Evolutionary conservation across 2,113 vertebrate species (phyloP), one percentile per base, ranked within the genome.

Genomic region (Periophthalmus modestus): DNA sequence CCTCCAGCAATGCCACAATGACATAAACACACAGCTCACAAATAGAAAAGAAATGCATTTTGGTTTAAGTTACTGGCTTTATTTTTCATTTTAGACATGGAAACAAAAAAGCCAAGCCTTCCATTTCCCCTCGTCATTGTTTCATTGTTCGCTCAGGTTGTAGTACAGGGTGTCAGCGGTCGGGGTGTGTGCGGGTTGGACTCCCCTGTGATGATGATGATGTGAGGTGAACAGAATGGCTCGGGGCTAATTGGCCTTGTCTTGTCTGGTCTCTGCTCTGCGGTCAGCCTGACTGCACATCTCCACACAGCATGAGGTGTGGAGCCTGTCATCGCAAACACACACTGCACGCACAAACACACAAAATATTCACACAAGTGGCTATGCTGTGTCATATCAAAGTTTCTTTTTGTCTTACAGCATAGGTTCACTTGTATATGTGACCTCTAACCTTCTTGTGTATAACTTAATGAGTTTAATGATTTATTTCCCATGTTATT

Each of bases 211-310:
- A 81, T 67, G 80, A 68, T 84, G 79, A 90, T 87, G 79, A 90
- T 87, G 72, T 68, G 79, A 87, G 79, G 84, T 81, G 86, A 89
- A 76, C 68, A 85, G 73, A 74, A 79, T 82, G 71, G 81, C 85
- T 86, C 68, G 52, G 13, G 79, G 87, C 81, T 90, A 89, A 90
- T 78, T 87, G 86, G 77, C 73, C 54, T 46, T 43, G 58, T 48
- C 72, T 73, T 72, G 72, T 78, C 59, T 62, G 24, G 5, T 62
- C 59, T 62, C 14, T 62, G 59, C 24, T 75, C 69, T 80, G 57
- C 28, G 86, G 74, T 81, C 80, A 77, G 84, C 78, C 74, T 75
- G 80, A 82, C 70, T 81, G 84, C 81, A 79, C 79, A 67, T 80
- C 73, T 74, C 61, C 72, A 74, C 79, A 86, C 77, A 78, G 82